phyloP scores from a whole-genome alignment of 2,113 vertebrate genomes.

The Lates calcarifer region DNA sequence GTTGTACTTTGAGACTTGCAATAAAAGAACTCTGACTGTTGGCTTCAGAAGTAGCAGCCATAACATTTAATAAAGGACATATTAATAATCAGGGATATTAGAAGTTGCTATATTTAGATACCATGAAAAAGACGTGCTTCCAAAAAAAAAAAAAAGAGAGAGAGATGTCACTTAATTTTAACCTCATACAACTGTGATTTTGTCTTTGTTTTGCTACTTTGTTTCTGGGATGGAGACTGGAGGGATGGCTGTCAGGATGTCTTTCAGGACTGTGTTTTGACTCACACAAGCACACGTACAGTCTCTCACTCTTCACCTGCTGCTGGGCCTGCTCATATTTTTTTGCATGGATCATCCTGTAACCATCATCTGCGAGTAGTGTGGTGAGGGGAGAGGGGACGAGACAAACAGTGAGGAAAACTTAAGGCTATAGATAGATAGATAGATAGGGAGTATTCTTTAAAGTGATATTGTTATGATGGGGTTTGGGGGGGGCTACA shows the following conservation, averaged over 20 bases:
- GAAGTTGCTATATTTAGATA: slow-evolving; percentile 83
- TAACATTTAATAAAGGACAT: slow-evolving; percentile 78
- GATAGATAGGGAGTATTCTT: slow-evolving; percentile 9
- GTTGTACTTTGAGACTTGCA: slow-evolving; percentile 78
- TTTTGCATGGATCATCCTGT: slow-evolving; percentile 89
- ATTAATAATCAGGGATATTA: slow-evolving; percentile 89
- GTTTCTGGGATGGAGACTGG: slow-evolving; percentile 60
- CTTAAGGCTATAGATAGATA: not conserved
- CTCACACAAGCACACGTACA: slow-evolving; percentile 40
- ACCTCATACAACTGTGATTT: slow-evolving; percentile 84
- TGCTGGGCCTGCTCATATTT: slow-evolving; percentile 83
- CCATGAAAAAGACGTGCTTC: slow-evolving; percentile 86
- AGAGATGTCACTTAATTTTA: slow-evolving; percentile 85
- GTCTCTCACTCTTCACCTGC: slow-evolving; percentile 50
- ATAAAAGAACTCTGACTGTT: slow-evolving; percentile 85
- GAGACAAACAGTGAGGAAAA: slow-evolving; percentile 13
- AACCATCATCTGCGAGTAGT: slow-evolving; percentile 81
- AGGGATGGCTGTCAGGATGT: not conserved
- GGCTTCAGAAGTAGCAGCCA: slow-evolving; percentile 85
- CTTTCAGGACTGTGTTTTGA: slow-evolving; percentile 25
- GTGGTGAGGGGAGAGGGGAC: slow-evolving; percentile 52
- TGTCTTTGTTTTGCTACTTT: slow-evolving; percentile 74
- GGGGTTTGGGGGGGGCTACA: slow-evolving; percentile 6
- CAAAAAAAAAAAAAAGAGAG: slow-evolving; percentile 67
- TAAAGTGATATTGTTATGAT: slow-evolving; percentile 3